Evolutionary conservation across 1,140 invertebrate genomes (phyloP).

Genomic region (Thaumatotibia leucotreta): DNA sequence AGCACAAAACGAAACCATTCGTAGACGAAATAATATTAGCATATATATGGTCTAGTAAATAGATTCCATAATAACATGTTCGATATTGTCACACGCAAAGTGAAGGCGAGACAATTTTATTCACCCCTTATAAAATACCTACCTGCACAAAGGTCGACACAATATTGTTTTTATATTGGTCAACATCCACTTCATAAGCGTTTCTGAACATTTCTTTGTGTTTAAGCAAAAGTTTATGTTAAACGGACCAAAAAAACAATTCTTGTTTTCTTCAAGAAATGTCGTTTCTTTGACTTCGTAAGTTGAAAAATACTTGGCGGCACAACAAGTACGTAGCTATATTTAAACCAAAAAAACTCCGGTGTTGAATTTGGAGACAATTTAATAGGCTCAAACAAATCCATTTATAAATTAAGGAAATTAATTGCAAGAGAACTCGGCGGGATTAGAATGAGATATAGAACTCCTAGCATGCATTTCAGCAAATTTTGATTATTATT

Average conservation of each 20-base stretch:
- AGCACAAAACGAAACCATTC: conserved; percentile 9
- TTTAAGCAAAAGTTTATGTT: too few relatives aligned
- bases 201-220: too few relatives aligned
- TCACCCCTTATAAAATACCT: not conserved
- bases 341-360: not conserved
- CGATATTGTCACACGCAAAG: conserved; percentile 13
- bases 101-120: not conserved
- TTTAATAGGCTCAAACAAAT: not conserved
- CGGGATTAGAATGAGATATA: not conserved
- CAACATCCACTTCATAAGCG: not conserved
- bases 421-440: not conserved
- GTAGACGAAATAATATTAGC: conserved; percentile 3
- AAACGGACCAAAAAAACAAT: too few relatives aligned
- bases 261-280: too few relatives aligned
- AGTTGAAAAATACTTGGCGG: too few relatives aligned
- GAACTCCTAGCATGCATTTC: not conserved
- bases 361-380: not conserved
- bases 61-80: conserved; percentile 3
- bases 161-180: not conserved
- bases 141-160: conserved; percentile 5
- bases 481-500: not conserved
- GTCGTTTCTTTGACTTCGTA: too few relatives aligned
- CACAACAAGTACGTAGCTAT: not conserved
- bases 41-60: conserved; percentile 11
- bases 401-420: not conserved